These are phyloP conservation scores for Anomalospiza imberbis DNA, from an alignment of 2,797 vertebrate genomes.

Conservation along the genomic window DNA sequence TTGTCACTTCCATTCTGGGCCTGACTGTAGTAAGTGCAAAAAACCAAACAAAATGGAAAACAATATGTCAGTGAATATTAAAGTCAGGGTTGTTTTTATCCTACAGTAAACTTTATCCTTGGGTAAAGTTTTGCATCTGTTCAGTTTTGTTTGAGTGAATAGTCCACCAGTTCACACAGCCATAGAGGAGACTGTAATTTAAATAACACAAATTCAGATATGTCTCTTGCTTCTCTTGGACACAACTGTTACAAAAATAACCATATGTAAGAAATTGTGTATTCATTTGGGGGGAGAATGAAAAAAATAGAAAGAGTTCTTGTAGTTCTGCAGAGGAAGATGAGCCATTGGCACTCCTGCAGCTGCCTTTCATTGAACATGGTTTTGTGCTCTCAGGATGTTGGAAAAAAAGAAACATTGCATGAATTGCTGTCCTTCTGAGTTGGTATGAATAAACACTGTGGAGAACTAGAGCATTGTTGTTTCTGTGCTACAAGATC, in stretches of 20 bases:
- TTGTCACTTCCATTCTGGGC: background rate
- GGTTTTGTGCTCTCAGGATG: background rate
- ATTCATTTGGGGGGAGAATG: background rate
- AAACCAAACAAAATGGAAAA: background rate
- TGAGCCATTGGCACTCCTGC: background rate
- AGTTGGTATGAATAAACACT: background rate
- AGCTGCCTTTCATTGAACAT: background rate
- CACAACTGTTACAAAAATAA: background rate
- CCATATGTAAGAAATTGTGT: background rate
- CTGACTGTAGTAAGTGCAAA: background rate
- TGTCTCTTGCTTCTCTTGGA: background rate
- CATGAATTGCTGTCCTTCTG: background rate
- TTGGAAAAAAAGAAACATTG: background rate
- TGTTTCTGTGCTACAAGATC: background rate
- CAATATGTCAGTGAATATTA: background rate
- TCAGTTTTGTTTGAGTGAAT: background rate
- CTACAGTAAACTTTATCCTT: background rate
- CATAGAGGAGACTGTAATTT: background rate
- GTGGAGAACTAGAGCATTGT: background rate
- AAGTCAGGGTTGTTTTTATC: background rate
- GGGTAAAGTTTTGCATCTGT: background rate
- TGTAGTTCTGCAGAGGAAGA: background rate
- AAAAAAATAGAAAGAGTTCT: background rate
- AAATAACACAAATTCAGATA: background rate
- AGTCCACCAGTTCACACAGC: background rate